These are phyloP conservation scores for Protomyctophum bolini DNA, from an alignment of 2,113 vertebrate species.

Conservation along the genomic window DNA sequence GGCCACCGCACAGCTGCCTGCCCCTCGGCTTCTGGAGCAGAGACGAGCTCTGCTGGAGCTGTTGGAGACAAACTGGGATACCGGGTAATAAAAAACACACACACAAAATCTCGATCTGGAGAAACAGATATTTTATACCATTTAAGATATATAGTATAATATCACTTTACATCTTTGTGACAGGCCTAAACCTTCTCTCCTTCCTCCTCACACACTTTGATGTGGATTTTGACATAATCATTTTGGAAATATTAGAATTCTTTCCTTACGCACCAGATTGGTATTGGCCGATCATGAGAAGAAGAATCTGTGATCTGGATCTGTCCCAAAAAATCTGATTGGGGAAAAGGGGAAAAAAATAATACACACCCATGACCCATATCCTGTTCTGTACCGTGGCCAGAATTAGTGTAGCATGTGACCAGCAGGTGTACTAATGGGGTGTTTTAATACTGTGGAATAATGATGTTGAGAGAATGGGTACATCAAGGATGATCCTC, in stretches of 20 bases:
- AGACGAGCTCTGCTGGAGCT: constrained; percentile 70
- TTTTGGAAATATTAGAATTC: background rate
- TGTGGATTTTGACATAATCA: too few relatives aligned
- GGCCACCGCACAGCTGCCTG: constrained; percentile 65
- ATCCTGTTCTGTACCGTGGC: constrained; percentile 4
- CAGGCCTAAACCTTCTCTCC: too few relatives aligned
- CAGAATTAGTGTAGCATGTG: constrained; percentile 6
- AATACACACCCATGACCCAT: background rate
- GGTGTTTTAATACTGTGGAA: background rate
- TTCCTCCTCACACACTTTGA: too few relatives aligned
- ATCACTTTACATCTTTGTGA: too few relatives aligned
- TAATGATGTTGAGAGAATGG: constrained; percentile 5
- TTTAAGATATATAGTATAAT: too few relatives aligned
- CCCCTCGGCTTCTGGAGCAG: constrained; percentile 67
- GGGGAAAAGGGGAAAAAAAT: background rate
- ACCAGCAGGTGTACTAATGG: background rate
- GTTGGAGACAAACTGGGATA: constrained; percentile 78
- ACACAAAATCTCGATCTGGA: background rate
- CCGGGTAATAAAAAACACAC: constrained; percentile 69
- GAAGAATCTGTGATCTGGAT: too few relatives aligned
- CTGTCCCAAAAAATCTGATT: too few relatives aligned
- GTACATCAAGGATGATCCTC: constrained; percentile 14
- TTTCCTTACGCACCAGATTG: background rate
- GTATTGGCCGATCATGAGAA: too few relatives aligned
- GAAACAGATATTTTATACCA: too few relatives aligned